Conservation (phyloP, 2,797 vertebrate genomes). For the Eospalax fontanierii region DNA sequence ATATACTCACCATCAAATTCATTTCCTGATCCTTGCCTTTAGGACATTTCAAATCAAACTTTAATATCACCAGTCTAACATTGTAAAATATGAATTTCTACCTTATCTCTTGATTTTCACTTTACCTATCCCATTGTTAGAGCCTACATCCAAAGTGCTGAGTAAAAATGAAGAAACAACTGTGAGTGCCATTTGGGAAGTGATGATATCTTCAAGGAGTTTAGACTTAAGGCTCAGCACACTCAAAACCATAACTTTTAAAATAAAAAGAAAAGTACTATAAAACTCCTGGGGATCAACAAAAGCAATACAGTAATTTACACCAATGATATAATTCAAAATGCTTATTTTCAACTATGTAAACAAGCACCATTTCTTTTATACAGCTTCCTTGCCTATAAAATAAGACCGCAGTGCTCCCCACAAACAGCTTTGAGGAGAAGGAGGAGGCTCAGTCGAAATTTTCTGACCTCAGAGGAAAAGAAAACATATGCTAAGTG, state of each 20-base stretch:
- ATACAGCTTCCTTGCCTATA: background rate
- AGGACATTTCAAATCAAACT: conserved; percentile 56
- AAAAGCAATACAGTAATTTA: conserved; percentile 41
- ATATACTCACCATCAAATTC: background rate
- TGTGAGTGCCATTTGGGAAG: background rate
- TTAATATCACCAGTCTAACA: conserved; percentile 19
- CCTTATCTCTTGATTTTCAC: conserved; percentile 64
- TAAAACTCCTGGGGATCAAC: background rate
- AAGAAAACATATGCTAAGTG: background rate
- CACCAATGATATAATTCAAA: conserved; percentile 45
- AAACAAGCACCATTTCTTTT: background rate
- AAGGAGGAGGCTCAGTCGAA: background rate
- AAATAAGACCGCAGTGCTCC: background rate
- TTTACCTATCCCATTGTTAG: conserved; percentile 6
- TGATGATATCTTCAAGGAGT: conserved; percentile 6
- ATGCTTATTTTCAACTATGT: background rate
- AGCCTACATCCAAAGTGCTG: background rate
- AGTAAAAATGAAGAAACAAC: conserved; percentile 23
- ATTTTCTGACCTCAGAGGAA: conserved; percentile 19
- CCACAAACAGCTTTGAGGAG: background rate
- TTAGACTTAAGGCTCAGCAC: conserved; percentile 20
- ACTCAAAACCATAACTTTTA: background rate
- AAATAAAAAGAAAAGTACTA: background rate
- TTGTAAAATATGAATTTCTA: conserved; percentile 40
- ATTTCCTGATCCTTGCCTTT: background rate